Conservation (phyloP, 2,113 vertebrate genomes). For the Sialia sialis region DNA sequence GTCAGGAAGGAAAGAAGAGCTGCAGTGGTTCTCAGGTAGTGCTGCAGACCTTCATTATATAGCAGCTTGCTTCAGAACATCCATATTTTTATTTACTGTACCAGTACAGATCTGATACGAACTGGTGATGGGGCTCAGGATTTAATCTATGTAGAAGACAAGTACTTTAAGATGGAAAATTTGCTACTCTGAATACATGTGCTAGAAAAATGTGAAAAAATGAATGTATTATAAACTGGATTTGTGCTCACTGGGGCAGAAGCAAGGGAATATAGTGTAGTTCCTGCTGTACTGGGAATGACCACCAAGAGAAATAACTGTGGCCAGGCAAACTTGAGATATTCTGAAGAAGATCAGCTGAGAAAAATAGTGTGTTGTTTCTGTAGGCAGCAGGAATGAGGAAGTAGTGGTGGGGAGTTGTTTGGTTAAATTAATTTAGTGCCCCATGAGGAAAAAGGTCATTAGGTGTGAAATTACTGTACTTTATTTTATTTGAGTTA, state of each 20-base stretch:
- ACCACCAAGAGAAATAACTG: not conserved
- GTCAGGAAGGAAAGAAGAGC: not conserved
- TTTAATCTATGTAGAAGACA: not conserved
- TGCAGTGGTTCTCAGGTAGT: not conserved
- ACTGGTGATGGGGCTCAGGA: not conserved
- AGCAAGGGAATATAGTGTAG: not conserved
- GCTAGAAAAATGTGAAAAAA: not conserved
- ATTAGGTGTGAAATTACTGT: too few species aligned
- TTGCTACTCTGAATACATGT: not conserved
- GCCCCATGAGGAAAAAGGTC: not conserved
- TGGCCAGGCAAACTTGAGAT: not conserved
- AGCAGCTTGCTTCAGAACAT: not conserved
- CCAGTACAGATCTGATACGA: not conserved
- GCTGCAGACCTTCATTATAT: not conserved
- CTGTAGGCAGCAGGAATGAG: not conserved
- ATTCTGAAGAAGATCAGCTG: not conserved
- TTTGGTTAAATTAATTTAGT: not conserved
- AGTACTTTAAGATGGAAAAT: not conserved
- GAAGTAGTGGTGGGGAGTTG: not conserved
- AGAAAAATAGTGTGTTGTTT: not conserved
- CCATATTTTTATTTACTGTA: not conserved
- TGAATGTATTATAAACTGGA: not conserved
- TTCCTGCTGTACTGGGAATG: not conserved
- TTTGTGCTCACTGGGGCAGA: not conserved
- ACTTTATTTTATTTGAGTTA: not conserved